phyloP scores from a whole-genome alignment of 2,113 vertebrate species.

The Podocnemis expansa region DNA sequence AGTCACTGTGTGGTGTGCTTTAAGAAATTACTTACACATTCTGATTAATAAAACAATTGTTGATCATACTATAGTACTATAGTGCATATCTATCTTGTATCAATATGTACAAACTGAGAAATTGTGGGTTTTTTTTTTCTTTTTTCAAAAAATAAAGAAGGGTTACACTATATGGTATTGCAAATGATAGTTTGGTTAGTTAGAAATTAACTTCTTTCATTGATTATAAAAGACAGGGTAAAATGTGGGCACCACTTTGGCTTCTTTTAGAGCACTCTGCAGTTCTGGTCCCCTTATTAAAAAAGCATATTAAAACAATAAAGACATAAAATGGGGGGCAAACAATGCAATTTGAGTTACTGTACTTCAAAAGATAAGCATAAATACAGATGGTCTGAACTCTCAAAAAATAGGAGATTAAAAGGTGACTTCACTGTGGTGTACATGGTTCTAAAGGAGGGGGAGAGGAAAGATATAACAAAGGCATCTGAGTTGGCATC shows the following conservation, averaged over 20 bases:
- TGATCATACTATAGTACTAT: neutral
- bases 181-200: neutral
- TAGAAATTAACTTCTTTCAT: neutral
- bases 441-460: rapidly evolving
- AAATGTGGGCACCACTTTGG: neutral
- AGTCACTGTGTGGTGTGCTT: neutral
- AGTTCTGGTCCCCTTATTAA: neutral
- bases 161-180: neutral
- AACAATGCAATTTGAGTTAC: neutral
- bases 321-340: neutral
- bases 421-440: neutral
- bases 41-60: neutral
- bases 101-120: no score
- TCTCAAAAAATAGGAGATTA: neutral
- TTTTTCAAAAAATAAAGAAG: no score
- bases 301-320: neutral
- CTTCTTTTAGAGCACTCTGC: neutral
- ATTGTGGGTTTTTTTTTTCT: no score
- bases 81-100: neutral
- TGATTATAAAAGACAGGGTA: neutral
- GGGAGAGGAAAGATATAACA: neutral
- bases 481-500: neutral
- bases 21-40: neutral
- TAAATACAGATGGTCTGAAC: neutral
- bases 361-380: neutral